These are phyloP conservation scores for Pundamilia nyererei DNA, from an alignment of 2,113 vertebrate species.

Conservation along the genomic window DNA sequence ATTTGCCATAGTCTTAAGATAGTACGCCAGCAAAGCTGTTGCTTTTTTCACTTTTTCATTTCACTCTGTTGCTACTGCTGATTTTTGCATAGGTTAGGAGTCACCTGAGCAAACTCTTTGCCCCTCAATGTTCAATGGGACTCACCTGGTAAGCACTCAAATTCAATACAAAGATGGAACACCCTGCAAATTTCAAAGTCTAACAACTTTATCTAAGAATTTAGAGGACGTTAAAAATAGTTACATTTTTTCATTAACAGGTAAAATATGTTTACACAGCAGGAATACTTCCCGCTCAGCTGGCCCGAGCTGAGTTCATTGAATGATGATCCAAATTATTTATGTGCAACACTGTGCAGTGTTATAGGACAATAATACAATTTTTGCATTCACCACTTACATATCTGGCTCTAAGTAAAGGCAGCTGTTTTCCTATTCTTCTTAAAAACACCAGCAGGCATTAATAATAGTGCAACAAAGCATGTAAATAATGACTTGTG, in stretches of 20 bases:
- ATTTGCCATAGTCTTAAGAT: conserved; percentile 8
- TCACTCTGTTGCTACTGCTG: not conserved
- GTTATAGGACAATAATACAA: not conserved
- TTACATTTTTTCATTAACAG: not conserved
- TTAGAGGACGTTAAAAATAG: not conserved
- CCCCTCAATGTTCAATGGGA: not conserved
- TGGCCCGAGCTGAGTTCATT: not conserved
- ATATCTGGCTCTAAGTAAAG: not conserved
- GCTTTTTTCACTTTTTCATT: not conserved
- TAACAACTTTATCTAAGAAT: not conserved
- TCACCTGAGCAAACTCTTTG: not conserved
- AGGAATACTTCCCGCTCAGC: not conserved
- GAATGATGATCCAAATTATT: not conserved
- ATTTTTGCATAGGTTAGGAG: not conserved
- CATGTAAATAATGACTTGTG: not conserved
- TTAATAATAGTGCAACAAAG: not conserved
- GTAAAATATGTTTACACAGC: not conserved
- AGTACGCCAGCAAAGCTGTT: not conserved
- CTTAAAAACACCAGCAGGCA: not conserved
- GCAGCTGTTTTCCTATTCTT: not conserved
- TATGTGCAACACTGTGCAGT: not conserved
- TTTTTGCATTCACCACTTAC: not conserved
- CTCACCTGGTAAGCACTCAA: not conserved
- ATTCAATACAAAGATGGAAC: not conserved
- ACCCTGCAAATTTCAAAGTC: not conserved